Evolutionary conservation across 2,888 invertebrate genomes (phyloP).

Genomic region (Drosophila merina): DNA sequence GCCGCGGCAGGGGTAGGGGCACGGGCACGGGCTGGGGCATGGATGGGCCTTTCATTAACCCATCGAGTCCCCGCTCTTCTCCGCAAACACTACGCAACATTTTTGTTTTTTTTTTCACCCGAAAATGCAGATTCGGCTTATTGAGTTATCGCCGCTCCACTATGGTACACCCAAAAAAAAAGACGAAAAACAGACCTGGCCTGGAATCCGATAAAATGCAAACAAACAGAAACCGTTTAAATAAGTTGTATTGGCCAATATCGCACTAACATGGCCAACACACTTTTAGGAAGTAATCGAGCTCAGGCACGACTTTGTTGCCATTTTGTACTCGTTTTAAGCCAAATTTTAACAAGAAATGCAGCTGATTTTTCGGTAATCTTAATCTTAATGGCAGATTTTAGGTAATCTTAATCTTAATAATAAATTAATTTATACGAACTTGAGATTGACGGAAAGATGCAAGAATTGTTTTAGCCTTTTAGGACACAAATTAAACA

Average conservation of each 20-base stretch:
- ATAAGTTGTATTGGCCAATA: constrained; percentile 2
- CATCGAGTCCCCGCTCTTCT: neutral
- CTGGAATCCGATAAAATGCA: neutral
- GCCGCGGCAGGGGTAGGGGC: neutral
- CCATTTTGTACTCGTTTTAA: neutral
- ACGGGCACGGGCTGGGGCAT: no score
- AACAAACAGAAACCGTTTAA: neutral
- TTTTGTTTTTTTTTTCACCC: constrained; percentile 10
- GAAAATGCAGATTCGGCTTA: constrained; percentile 35
- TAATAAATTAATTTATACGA: no score
- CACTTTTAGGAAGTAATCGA: neutral
- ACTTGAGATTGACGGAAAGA: no score
- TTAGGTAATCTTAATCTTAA: neutral
- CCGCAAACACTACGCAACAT: constrained; percentile 4
- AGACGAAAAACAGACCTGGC: neutral
- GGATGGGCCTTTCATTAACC: constrained; percentile 5
- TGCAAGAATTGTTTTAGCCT: no score
- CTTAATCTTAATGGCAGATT: neutral
- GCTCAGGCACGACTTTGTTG: neutral
- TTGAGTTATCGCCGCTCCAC: constrained; percentile 31
- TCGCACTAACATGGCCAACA: neutral
- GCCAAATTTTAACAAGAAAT: neutral
- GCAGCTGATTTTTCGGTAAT: neutral
- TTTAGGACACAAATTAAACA: no score
- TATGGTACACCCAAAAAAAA: constrained; percentile 22